phyloP scores from a whole-genome alignment of 2,113 vertebrate species.

The Nycticryphes semicollaris region DNA sequence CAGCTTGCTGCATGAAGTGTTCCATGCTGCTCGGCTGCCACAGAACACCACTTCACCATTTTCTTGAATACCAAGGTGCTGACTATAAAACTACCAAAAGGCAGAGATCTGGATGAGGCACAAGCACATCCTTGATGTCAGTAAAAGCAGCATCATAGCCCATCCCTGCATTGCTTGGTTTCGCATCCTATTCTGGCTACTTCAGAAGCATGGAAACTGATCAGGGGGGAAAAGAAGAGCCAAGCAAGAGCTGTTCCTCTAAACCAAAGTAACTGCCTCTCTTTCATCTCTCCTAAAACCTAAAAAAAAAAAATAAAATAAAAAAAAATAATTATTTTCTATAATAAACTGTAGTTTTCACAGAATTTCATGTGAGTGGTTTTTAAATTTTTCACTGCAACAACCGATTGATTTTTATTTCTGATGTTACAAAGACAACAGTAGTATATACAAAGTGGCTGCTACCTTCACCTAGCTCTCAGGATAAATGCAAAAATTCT shows the following conservation, averaged over 20 bases:
- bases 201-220: not conserved
- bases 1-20: not conserved
- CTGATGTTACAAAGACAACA: not conserved
- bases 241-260: not conserved
- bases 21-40: not conserved
- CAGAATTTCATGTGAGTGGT: not conserved
- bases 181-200: not conserved
- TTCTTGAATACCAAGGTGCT: not conserved
- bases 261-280: not conserved
- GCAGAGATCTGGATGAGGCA: not conserved
- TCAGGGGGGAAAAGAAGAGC: not conserved
- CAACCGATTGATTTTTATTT: not conserved
- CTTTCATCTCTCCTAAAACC: not conserved
- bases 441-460: not conserved
- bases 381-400: not conserved
- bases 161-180: not conserved
- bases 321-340: not conserved
- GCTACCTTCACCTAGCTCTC: not conserved
- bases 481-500: not conserved
- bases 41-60: not conserved
- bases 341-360: not conserved
- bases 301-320: not conserved
- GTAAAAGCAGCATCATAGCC: not conserved
- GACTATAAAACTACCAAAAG: not conserved
- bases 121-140: not conserved